Evolutionary conservation across 2,113 vertebrate species (phyloP).

Genomic region (Zosterops pallidus): DNA sequence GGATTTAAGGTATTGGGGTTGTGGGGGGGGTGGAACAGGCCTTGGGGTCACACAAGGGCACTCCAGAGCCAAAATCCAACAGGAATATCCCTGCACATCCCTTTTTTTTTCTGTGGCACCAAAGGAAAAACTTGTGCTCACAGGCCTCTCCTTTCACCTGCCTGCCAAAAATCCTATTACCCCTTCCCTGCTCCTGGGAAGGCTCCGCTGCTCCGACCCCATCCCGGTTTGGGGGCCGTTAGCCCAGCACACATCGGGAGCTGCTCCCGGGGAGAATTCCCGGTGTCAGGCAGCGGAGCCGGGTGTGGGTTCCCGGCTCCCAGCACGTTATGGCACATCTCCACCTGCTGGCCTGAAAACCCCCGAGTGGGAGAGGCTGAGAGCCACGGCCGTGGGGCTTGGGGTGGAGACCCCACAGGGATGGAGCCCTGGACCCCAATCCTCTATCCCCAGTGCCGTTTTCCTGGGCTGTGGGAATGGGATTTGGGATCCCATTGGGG

Average conservation of each 20-base stretch:
- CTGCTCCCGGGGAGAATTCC: neutral
- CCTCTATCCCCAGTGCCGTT: neutral
- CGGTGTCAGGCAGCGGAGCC: accelerated
- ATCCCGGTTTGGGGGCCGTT: accelerated
- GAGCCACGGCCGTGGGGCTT: accelerated
- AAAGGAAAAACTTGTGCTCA: neutral
- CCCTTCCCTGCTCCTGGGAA: neutral
- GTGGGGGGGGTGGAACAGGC: neutral
- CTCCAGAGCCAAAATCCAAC: neutral
- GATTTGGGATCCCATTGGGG: no score
- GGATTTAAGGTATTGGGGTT: neutral
- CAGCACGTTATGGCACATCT: conserved; percentile 56
- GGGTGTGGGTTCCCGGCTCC: accelerated
- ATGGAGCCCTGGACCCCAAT: accelerated
- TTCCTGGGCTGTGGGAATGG: no score
- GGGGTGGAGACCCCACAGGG: neutral
- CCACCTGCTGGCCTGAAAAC: conserved; percentile 75
- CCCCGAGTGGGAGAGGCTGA: neutral
- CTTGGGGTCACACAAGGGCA: neutral
- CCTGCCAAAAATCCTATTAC: accelerated
- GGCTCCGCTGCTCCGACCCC: accelerated
- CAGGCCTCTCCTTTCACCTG: neutral
- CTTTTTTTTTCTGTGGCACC: neutral
- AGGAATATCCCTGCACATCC: neutral
- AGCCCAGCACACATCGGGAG: accelerated